A percentile compares a stretch with the other conserved stretches of the same genome.
phyloP scores from a whole-genome alignment of 2,888 invertebrate species.

The Tillus elongatus region DNA sequence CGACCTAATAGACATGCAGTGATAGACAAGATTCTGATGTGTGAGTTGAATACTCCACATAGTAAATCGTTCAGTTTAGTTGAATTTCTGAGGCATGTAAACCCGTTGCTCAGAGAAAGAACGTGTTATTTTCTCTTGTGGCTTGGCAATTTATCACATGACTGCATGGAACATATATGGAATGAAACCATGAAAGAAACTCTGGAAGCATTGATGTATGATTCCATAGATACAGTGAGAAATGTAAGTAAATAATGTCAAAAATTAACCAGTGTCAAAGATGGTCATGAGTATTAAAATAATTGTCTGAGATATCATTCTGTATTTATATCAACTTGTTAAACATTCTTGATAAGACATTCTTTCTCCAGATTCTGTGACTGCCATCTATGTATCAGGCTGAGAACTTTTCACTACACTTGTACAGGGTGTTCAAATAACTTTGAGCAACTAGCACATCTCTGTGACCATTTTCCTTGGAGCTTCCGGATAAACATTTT shows the following conservation, averaged over 20 bases:
- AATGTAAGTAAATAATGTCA: slow-evolving; percentile 39
- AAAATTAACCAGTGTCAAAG: too few relatives aligned
- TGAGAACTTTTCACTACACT: too few relatives aligned
- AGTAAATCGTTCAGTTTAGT: slow-evolving; percentile 45
- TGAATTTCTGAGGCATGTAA: slow-evolving; percentile 49
- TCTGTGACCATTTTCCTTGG: too few relatives aligned
- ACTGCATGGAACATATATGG: slow-evolving; percentile 56
- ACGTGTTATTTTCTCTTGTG: slow-evolving; percentile 63
- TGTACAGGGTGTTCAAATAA: too few relatives aligned
- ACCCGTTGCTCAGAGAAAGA: slow-evolving; percentile 50
- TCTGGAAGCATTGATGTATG: slow-evolving; percentile 52
- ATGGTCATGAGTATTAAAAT: too few relatives aligned
- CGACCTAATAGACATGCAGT: slow-evolving; percentile 68
- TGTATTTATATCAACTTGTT: slow-evolving; percentile 10
- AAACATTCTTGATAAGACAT: too few relatives aligned
- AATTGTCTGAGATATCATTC: slow-evolving; percentile 7
- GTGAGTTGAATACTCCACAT: slow-evolving; percentile 30
- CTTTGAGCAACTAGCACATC: too few relatives aligned
- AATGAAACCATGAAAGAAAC: slow-evolving; percentile 49
- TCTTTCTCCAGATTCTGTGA: too few relatives aligned
- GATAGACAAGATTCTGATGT: slow-evolving; percentile 61
- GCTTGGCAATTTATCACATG: slow-evolving; percentile 58
- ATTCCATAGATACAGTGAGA: slow-evolving; percentile 54
- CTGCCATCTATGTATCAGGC: too few relatives aligned
- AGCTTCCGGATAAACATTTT: too few relatives aligned